Base-by-base conservation (phyloP, 2,797 vertebrate species). In the Cottoperca gobio region DNA sequence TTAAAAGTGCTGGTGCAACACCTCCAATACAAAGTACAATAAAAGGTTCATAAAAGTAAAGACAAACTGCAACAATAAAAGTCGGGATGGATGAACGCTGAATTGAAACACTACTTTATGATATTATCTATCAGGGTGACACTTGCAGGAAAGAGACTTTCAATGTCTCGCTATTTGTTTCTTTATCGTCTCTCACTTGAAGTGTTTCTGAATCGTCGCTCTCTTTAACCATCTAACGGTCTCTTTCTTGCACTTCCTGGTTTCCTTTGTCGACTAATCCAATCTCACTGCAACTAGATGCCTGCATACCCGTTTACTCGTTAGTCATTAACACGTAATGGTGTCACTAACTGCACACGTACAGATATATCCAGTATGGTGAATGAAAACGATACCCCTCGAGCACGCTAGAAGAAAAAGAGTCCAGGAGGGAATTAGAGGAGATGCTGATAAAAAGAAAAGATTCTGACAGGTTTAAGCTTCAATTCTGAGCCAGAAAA, bases 251-350 rank as follows among this genome's bases (percentile, higher is more conserved):
- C 48, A 17, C 9, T 14, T 46, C 17, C 31, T 2, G 11, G 8
- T 9, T 31, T 43, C 48, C 54, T 40, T 21, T 1, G 39, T 37
- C 35, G n/a, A n/a, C n/a, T n/a, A 23, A 37, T 64, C 52, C 26
- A 37, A 12, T 28, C 45, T 46, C 35, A n/a, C 48, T 55, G 39
- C 46, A 70, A 19, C 55, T 7, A 68, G 54, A 74, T 8, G 67
- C 17, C 42, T 11, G 31, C 60, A 39, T 28, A 42, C 61, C 57
- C 19, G 7, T n/a, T 45, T 67, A 35, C 43, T 28, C 35, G 23
- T 23, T 43, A 9, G 12, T 48, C 64, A 45, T 60, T 76, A 71
- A 50, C 59, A 50, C 33, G 5, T 48, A 23, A 59, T 31, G 16
- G 31, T 23, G 59, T 43, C 43, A 17, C 16, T 45, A 17, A 21